Evolutionary conservation across 2,113 vertebrate genomes (phyloP).

Genomic region (Bombycilla garrulus): DNA sequence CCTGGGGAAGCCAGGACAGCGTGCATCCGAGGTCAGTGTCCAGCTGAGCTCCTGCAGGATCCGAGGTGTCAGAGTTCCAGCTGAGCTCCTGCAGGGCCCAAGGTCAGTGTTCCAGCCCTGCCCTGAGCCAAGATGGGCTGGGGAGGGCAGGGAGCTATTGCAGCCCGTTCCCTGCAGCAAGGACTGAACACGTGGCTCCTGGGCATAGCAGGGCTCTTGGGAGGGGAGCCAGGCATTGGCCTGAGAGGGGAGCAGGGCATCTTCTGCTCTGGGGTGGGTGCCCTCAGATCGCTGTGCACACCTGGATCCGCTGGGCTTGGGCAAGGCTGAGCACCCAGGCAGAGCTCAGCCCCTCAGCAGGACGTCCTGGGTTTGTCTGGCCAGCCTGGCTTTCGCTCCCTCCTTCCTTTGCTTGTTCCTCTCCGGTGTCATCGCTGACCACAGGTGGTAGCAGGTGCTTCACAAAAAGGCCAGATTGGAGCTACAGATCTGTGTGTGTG

Average conservation of each 20-base stretch:
- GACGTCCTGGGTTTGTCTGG: accelerated
- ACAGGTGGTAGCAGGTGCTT: background rate
- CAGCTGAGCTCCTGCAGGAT: background rate
- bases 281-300: background rate
- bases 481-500: background rate
- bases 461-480: background rate
- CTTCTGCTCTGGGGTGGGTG: background rate
- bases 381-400: accelerated
- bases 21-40: too few relatives aligned
- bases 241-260: background rate
- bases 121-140: background rate
- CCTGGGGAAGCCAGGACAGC: accelerated
- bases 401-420: background rate
- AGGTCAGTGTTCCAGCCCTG: background rate
- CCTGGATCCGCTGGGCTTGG: background rate
- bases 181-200: background rate
- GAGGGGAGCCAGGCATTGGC: background rate
- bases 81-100: background rate
- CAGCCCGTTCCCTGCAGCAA: background rate
- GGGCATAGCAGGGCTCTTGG: background rate
- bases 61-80: background rate
- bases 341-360: background rate
- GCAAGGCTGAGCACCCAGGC: background rate
- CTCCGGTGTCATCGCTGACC: accelerated
- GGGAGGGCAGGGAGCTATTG: background rate